Evolutionary conservation across 2,113 vertebrate genomes (phyloP).

Genomic region (Sapajus apella): DNA sequence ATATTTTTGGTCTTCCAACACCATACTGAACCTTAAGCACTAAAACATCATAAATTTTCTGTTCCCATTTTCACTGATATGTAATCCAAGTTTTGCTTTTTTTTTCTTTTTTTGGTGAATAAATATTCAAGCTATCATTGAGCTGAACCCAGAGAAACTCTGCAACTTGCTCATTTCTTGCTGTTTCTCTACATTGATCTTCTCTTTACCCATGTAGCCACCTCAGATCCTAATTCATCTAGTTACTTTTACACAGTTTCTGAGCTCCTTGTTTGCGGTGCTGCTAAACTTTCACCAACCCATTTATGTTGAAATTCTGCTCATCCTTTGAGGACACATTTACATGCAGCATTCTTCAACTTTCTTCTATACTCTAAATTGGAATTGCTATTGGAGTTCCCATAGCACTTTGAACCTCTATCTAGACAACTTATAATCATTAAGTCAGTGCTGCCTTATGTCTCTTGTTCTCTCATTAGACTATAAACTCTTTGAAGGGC

Average conservation of each 20-base stretch:
- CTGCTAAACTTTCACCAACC: neutral
- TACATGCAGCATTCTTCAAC: neutral
- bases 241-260: neutral
- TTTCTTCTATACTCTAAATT: neutral
- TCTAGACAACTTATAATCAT: neutral
- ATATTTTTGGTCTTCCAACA: neutral
- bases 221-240: neutral
- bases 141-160: neutral
- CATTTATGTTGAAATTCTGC: neutral
- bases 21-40: neutral
- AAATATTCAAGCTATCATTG: neutral
- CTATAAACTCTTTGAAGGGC: neutral
- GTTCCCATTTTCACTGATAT: neutral
- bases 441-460: neutral
- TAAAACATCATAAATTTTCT: neutral
- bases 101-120: neutral
- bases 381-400: neutral
- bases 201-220: neutral
- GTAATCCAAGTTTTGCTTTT: neutral
- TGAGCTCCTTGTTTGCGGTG: neutral
- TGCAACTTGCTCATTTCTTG: neutral
- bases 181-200: neutral
- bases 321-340: neutral
- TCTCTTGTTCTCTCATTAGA: neutral
- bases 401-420: neutral